Percentiles rank a stretch among this genome's conserved stretches.
phyloP scores from a whole-genome alignment of 1,140 invertebrate species.

The Heliconius congener region DNA sequence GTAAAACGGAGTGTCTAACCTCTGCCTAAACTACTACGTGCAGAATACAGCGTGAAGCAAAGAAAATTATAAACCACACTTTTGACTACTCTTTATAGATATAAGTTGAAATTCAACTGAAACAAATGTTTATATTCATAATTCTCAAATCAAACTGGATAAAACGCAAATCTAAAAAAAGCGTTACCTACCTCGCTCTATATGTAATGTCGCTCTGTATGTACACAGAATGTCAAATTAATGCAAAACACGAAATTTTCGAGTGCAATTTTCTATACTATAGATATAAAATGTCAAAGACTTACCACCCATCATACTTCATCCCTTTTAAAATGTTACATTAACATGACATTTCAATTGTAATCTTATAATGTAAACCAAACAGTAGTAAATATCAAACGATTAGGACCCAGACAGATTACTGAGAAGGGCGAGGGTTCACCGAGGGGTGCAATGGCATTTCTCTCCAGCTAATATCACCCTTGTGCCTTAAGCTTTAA shows the following conservation, averaged over 20 bases:
- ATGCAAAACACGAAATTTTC: neutral
- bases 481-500: neutral
- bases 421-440: conserved; percentile 54
- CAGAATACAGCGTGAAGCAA: too few species aligned
- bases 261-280: neutral
- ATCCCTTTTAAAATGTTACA: conserved; percentile 23
- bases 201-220: too few species aligned
- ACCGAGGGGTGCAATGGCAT: conserved; percentile 42
- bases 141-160: too few species aligned
- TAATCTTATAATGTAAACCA: conserved; percentile 51
- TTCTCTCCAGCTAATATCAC: conserved; percentile 27
- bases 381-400: conserved; percentile 59
- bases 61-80: too few species aligned
- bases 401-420: conserved; percentile 73
- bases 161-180: neutral
- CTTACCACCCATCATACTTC: neutral
- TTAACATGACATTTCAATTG: conserved; percentile 44
- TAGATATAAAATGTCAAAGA: neutral
- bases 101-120: too few species aligned
- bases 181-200: neutral
- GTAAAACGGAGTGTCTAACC: too few species aligned
- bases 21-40: too few species aligned
- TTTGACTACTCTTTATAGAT: too few species aligned
- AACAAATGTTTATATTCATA: too few species aligned
- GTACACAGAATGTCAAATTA: neutral